Base-by-base conservation (phyloP, 2,888 invertebrate species). In the Cremastinae sp. region DNA sequence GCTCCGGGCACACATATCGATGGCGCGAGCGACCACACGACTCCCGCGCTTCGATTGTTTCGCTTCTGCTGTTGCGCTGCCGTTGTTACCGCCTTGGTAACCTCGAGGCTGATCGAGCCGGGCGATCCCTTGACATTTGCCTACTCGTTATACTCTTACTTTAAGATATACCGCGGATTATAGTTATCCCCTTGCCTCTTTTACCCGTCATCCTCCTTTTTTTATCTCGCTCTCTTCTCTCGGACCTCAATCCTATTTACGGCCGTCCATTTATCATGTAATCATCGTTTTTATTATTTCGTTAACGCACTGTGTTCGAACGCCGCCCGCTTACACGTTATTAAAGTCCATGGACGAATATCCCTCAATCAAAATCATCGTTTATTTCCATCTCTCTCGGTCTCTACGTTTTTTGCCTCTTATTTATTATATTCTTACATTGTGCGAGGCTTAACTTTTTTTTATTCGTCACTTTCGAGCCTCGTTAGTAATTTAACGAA, bases 41-140 rank as follows among this genome's bases (percentile, higher is more conserved):
- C 86, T 87, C 86, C 86, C 84, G 87, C 84, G 84, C 83, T 84
- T 80, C 71, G 82, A 81, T 83, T 81, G 81, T 83, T 81, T 84
- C 74, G 79, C 65, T 28, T 28, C 28, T 28, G 28, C 28, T 28
- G 28, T 28, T 28, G 28, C 28, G 28, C 28, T 28, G 28, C 28
- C 28, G 28, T 28, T 28, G 28, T 28, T 28, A 28, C 28, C 28
- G 28, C 28, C 28, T 28, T 28, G 28, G 28, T 79, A 66, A 78
- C 65, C 78, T 78, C 75, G 74, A 75, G 80, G 80, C 78, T 81
- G 80, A 80, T 82, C 81, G 79, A 66, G 5, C 65, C 70, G 74
- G 75, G 76, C 78, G 78, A 79, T 84, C 82, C 79, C 82, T 79
- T 81, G 83, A 81, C 84, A 84, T 84, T 84, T 84, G 80, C 78